These are phyloP conservation scores for Mylabris sibirica DNA, from an alignment of 2,888 invertebrate species.

Conservation along the genomic window DNA sequence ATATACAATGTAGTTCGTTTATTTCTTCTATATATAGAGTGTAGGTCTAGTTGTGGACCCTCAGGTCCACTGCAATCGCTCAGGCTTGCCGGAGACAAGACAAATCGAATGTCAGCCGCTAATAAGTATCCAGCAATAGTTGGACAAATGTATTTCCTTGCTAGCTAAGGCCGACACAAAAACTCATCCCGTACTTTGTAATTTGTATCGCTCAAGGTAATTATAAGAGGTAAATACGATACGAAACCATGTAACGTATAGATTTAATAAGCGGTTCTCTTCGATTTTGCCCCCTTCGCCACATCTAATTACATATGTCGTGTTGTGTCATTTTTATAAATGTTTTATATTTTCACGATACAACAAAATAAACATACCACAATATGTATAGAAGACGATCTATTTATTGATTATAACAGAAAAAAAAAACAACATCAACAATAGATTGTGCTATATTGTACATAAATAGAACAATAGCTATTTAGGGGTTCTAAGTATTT, in stretches of 20 bases:
- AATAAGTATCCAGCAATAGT: conserved; percentile 64
- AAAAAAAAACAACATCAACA: neutral
- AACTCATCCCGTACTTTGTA: conserved; percentile 61
- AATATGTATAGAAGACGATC: neutral
- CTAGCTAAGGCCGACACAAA: conserved; percentile 59
- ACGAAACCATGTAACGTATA: conserved; percentile 47
- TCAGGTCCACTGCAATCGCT: conserved; percentile 58
- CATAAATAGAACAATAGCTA: neutral
- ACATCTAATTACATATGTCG: neutral
- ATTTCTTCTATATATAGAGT: conserved; percentile 28
- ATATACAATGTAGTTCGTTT: conserved; percentile 24
- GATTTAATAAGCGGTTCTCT: conserved; percentile 52
- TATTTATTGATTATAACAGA: neutral
- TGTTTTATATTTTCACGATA: neutral
- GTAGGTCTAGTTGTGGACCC: conserved; percentile 22
- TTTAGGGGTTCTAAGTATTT: conserved; percentile 21
- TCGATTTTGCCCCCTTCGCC: conserved; percentile 7
- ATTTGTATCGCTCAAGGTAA: conserved; percentile 62
- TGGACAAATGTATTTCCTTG: conserved; percentile 63
- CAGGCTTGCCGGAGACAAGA: conserved; percentile 61
- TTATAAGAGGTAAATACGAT: conserved; percentile 56
- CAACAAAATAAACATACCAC: neutral
- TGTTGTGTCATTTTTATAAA: neutral
- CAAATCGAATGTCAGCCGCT: conserved; percentile 66
- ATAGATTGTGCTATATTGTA: neutral